Base-by-base conservation (phyloP, 2,797 vertebrate species). In the Manis crassicaudata region DNA sequence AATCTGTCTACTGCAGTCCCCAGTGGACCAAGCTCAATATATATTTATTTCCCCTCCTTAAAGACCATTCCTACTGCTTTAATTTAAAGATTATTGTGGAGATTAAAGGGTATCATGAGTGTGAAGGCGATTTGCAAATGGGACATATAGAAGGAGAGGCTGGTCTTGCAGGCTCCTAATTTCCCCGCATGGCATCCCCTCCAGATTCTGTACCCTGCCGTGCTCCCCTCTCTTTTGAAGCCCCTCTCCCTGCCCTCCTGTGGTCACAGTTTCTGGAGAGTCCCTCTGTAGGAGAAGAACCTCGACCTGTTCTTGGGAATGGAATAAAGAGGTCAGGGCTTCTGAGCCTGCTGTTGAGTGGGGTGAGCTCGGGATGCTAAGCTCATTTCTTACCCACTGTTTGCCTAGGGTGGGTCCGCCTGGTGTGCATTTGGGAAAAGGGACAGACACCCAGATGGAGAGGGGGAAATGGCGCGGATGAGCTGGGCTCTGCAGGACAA, bases 121-220 rank as follows among this genome's bases (percentile, higher is more conserved):
- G 29, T 29, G 32, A 67, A 9, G 32, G 20, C 21, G n/a, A 68
- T 67, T 93, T 84, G 60, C 27, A 13, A 67, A 52, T 1, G 12
- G 68, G 40, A 12, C 3, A 1, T 60, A 17, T 40, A n/a, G 68
- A 68, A 88, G 75, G 23, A 62, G 75, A 32, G 12, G 46, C 14
- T 23, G 35, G 37, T 56, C 43, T 52, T 27, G 20, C 1, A 7
- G 27, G 72, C n/a, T 60, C 73, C 29, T 62, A 58, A 58, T 93
- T n/a, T 58, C 65, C 32, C 32, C 2, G 2, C 10, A 0, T 0
- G 27, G 60, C 7, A 0, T 35, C 29, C 2, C 0, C 16, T 50
- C 6, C 10, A 1, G 73, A 56, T 35, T n/a, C 40, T 8, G 12
- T 13, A 8, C 21, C 12, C n/a, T 5, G 3, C 25, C 0, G 0